Evolutionary conservation across 2,113 vertebrate species (phyloP).

Genomic region (Meles meles): DNA sequence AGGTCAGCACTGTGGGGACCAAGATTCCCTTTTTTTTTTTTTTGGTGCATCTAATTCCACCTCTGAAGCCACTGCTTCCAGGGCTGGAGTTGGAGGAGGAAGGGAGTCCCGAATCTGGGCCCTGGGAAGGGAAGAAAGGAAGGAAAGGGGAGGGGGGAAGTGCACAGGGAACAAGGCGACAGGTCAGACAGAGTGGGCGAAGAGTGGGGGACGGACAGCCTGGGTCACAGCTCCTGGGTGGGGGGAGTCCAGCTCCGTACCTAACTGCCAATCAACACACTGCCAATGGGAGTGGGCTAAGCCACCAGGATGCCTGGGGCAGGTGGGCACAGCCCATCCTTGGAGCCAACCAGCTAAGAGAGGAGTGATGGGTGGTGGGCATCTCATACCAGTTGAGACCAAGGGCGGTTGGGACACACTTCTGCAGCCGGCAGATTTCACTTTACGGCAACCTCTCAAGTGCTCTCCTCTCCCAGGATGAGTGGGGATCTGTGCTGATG

Average conservation of each 20-base stretch:
- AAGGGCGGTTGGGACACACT: neutral
- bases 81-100: neutral
- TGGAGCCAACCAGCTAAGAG: neutral
- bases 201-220: neutral
- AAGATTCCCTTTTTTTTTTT: neutral
- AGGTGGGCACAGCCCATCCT: neutral
- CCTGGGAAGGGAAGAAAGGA: neutral
- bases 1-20: slow-evolving; percentile 14
- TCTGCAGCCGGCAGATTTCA: neutral
- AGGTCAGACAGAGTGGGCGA: neutral
- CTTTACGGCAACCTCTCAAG: neutral
- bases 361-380: neutral
- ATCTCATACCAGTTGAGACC: neutral
- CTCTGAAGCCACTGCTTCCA: neutral
- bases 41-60: slow-evolving; percentile 38
- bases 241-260: neutral
- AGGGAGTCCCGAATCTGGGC: neutral
- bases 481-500: neutral
- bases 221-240: neutral
- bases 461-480: neutral
- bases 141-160: neutral
- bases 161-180: neutral
- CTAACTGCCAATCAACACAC: slow-evolving; percentile 80
- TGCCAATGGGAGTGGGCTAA: slow-evolving; percentile 67
- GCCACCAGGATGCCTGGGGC: neutral